Base-by-base conservation (phyloP, 1,140 invertebrate species). In the Microplitis mediator region DNA sequence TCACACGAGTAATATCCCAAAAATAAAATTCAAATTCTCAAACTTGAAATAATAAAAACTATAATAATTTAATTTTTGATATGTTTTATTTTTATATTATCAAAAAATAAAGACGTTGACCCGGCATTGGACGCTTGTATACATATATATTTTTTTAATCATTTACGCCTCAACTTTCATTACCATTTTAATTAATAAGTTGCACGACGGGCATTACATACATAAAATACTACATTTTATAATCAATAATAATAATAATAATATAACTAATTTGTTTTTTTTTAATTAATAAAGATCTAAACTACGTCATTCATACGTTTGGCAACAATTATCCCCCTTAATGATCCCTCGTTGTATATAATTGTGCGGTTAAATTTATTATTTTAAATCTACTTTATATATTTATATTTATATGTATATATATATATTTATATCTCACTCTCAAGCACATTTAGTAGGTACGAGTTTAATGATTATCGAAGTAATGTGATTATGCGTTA, bases 241-340 rank as follows among this genome's bases (percentile, higher is more conserved):
- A 69, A 39, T 45, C 11, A 45, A 45, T 45, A 45, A 45, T 45
- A 39, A 39, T 39, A 45, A 45, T 45, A 8, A 45, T 45, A 5
- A 45, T 45, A 45, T 9, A 45, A 9, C 39, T 45, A 45, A 45
- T 45, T 45, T 45, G 39, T 45, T 11, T 45, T 45, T 45, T 9
- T 45, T 11, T 45, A 5, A 45, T 45, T 8, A 9, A 39, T 39
- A 45, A 9, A 45, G 11, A 61, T 70, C 11, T 32, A 78, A 60
- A 74, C 79, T 84, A 85, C 75, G 74, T 23, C 79, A 83, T 84
- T 75, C 76, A 68, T 84, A 82, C 77, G 72, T 84, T 85, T 82
- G 79, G 79, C 77, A 77, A 83, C 79, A 78, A 76, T 81, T 78
- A 75, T 65, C 62, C 65, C 69, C 73, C 74, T 58, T 64, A 66